Conservation (phyloP, 2,797 vertebrate species). For the Neoniphon sammara region DNA sequence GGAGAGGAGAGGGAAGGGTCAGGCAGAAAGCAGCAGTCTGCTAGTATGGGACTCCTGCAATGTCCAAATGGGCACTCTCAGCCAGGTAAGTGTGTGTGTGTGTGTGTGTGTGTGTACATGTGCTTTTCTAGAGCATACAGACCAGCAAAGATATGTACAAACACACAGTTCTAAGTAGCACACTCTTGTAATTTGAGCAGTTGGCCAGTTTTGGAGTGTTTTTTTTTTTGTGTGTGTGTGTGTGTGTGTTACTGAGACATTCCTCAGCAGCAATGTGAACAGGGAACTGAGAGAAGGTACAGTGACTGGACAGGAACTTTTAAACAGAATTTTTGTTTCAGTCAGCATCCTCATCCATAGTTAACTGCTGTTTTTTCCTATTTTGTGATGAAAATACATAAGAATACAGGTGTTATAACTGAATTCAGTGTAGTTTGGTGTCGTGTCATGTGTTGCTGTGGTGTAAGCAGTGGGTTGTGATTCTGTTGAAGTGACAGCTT, state of each 20-base stretch:
- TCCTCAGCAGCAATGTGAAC: too few species aligned
- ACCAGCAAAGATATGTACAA: neutral
- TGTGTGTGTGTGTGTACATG: neutral
- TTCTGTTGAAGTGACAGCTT: slow-evolving; percentile 3
- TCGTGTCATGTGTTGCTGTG: neutral
- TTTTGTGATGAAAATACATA: too few species aligned
- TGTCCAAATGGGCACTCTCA: slow-evolving; percentile 26
- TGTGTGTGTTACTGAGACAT: neutral
- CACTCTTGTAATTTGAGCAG: too few species aligned
- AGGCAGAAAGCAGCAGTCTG: slow-evolving; percentile 35
- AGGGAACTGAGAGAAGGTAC: too few species aligned
- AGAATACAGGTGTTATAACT: too few species aligned
- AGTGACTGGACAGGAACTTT: too few species aligned
- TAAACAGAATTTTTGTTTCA: too few species aligned
- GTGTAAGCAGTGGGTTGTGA: neutral
- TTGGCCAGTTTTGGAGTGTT: neutral
- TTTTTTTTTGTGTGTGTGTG: neutral
- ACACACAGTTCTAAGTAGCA: too few species aligned
- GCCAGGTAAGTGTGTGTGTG: slow-evolving; percentile 61
- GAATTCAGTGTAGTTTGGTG: neutral
- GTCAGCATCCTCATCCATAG: too few species aligned
- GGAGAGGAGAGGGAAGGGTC: slow-evolving; percentile 13
- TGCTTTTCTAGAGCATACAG: neutral
- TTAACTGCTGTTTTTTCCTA: too few species aligned
- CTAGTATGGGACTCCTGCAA: slow-evolving; percentile 23